Evolutionary conservation across 2,113 vertebrate species (phyloP).

Genomic region (Tupaia tana): DNA sequence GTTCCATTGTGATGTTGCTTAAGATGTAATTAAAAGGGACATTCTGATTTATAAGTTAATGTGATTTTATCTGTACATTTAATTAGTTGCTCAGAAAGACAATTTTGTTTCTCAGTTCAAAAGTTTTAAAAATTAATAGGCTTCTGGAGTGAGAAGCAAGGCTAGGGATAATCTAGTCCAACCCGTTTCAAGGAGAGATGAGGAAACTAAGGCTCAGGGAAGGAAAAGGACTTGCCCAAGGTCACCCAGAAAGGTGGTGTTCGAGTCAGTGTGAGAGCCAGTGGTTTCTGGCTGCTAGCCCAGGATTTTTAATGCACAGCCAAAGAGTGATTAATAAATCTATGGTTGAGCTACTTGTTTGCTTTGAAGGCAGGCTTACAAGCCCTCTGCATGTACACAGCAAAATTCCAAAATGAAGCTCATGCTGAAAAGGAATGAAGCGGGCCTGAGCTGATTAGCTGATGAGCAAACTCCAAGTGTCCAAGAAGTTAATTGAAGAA

Average conservation of each 20-base stretch:
- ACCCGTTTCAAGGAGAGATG: neutral
- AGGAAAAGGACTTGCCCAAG: neutral
- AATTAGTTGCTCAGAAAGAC: slow-evolving; percentile 72
- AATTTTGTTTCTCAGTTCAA: slow-evolving; percentile 53
- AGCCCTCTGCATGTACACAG: neutral
- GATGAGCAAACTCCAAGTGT: neutral
- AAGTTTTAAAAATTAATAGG: slow-evolving; percentile 71
- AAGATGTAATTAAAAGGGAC: slow-evolving; percentile 75
- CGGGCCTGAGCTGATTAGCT: neutral
- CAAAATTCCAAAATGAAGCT: neutral
- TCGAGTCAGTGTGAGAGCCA: neutral
- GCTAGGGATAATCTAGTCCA: neutral
- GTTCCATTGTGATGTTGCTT: slow-evolving; percentile 56
- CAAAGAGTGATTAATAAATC: neutral
- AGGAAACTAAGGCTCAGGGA: neutral
- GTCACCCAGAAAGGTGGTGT: neutral
- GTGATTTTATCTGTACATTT: slow-evolving; percentile 76
- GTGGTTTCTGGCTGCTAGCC: slow-evolving; percentile 7
- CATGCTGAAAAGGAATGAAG: neutral
- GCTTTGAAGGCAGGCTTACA: neutral
- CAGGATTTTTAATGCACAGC: neutral
- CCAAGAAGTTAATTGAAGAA: neutral
- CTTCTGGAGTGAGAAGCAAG: slow-evolving; percentile 15
- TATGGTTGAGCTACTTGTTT: neutral
- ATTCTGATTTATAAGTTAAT: slow-evolving; percentile 78